A percentile compares a stretch with the other conserved stretches of the same genome.
Conservation (phyloP, 2,888 invertebrate genomes). For the Calephelis perditalis region DNA sequence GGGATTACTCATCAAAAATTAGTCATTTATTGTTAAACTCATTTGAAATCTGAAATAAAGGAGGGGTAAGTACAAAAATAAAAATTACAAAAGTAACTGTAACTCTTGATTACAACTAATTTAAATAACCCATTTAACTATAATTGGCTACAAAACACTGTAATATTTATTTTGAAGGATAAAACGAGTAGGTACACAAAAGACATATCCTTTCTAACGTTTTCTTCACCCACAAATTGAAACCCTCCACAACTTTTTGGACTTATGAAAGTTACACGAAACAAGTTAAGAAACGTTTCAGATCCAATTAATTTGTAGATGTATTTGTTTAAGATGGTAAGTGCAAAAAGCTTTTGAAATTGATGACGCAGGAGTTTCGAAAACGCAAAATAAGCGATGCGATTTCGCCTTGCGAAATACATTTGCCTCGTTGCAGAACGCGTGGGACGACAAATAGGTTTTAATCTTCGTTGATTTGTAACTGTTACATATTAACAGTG, state of each 20-base stretch:
- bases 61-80: no score
- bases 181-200: no score
- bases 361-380: conserved; percentile 74
- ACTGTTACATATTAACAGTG: conserved; percentile 33
- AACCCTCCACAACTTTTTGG: conserved; percentile 1
- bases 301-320: conserved; percentile 12
- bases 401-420: conserved; percentile 72
- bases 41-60: no score
- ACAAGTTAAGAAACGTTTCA: neutral
- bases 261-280: conserved; percentile 4
- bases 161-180: no score
- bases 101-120: no score
- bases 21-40: neutral
- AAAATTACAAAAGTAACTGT: no score
- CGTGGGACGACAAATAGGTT: conserved; percentile 73
- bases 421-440: conserved; percentile 64
- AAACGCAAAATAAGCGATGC: conserved; percentile 75
- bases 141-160: no score
- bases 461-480: conserved; percentile 56
- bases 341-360: conserved; percentile 53
- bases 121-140: no score
- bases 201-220: no score
- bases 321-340: conserved; percentile 31
- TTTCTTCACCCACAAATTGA: neutral
- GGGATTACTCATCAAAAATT: neutral